Base-by-base conservation (phyloP, 2,888 invertebrate species). In the Eilema caniola region DNA sequence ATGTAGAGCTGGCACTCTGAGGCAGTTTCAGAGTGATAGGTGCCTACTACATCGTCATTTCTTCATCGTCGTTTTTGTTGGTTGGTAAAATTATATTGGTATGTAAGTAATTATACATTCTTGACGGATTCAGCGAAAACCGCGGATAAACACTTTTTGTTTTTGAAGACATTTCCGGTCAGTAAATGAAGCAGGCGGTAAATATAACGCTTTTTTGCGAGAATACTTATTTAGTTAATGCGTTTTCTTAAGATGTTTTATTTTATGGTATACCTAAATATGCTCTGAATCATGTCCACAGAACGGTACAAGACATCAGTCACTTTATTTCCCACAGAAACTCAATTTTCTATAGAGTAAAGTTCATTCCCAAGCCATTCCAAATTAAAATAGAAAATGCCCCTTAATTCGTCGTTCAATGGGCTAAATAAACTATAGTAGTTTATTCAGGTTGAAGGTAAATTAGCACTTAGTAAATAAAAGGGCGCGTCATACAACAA, bases 361-460 rank as follows among this genome's bases (percentile, higher is more conserved):
- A 37, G 37, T 1, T 37, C 12, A 37, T 14, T 37, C 14, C 14
- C 37, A 14, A 37, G 14, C 14, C 3, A 5, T 3, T 47, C 47
- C 20, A 47, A n/a, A 53, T 53, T n/a, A 8, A 2, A 53, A 53
- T 53, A 1, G 10, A n/a, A n/a, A 53, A 53, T 53, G n/a, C n/a
- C 20, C 10, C 53, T 53, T 53, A 53, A 10, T 53, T 53, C 53
- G 20, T 53, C n/a, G 53, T 53, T 53, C n/a, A 53, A 53, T 53
- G 53, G 53, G n/a, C 53, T 53, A 53, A 53, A 53, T 53, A 53
- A 53, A 62, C 24, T 24, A 37, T 24, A 14, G 37, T 37, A 16
- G 62, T 41, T 62, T 37, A 24, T 63, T 25, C n/a, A 64, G 25
- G 41, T 53, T 47, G 28, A n/a, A 64, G 64, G 28, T 53, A 47